phyloP scores from a whole-genome alignment of 2,888 invertebrate species.

The Acrobeloides nanus region DNA sequence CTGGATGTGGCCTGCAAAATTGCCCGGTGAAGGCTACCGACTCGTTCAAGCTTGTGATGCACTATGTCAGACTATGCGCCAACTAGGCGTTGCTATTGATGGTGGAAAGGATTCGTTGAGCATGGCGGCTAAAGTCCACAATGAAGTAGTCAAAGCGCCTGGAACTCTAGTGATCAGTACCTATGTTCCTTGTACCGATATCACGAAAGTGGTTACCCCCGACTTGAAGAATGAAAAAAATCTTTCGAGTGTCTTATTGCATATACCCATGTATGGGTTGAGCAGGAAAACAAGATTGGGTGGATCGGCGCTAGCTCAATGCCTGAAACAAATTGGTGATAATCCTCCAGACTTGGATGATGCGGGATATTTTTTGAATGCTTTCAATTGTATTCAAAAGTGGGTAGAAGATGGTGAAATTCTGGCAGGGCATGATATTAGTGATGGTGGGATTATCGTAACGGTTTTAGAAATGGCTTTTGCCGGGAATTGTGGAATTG shows the following conservation, averaged over 20 bases:
- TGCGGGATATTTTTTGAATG: conserved; percentile 64
- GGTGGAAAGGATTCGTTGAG: conserved; percentile 95
- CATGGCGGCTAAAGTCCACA: conserved; percentile 70
- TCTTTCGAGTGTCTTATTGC: conserved; percentile 65
- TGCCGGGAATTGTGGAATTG: conserved; percentile 65
- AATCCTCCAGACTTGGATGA: conserved; percentile 73
- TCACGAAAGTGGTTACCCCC: conserved; percentile 76
- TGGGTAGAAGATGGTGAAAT: conserved; percentile 55
- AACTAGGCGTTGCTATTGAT: conserved; percentile 80
- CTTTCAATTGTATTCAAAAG: conserved; percentile 76
- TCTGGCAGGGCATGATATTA: conserved; percentile 76
- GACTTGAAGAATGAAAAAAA: conserved; percentile 65
- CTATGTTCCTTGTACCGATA: conserved; percentile 88
- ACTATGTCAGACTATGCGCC: conserved; percentile 75
- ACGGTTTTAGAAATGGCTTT: conserved; percentile 92
- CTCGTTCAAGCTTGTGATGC: conserved; percentile 78
- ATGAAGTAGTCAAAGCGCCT: conserved; percentile 56
- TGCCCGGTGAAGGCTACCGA: conserved; percentile 81
- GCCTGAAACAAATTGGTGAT: conserved; percentile 74
- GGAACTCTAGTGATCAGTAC: conserved; percentile 90
- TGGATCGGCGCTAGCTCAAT: conserved; percentile 85
- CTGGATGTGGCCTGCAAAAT: conserved; percentile 99
- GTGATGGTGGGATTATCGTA: conserved; percentile 87
- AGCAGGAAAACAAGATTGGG: conserved; percentile 66
- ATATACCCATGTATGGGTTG: conserved; percentile 68